phyloP scores from a whole-genome alignment of 2,888 invertebrate species.

The Elysia crispata region DNA sequence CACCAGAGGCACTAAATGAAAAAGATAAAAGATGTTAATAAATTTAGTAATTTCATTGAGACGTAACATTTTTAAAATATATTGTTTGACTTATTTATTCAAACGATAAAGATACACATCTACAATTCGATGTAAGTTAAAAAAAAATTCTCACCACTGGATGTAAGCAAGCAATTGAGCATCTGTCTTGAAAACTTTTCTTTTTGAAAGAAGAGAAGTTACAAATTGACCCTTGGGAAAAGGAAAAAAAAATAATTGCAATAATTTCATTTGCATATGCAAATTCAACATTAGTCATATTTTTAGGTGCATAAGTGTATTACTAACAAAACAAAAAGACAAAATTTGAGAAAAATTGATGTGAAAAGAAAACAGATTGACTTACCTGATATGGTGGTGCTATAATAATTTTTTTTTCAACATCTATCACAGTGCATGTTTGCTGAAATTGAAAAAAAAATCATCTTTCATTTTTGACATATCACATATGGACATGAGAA shows the following conservation, averaged over 20 bases:
- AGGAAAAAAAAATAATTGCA: slow-evolving; percentile 17
- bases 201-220: slow-evolving; percentile 58
- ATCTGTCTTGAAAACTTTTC: slow-evolving; percentile 64
- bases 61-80: too few relatives aligned
- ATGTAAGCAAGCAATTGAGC: slow-evolving; percentile 63
- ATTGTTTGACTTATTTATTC: too few relatives aligned
- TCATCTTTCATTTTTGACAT: too few relatives aligned
- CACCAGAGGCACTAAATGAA: too few relatives aligned
- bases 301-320: background rate
- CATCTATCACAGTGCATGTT: slow-evolving; percentile 69
- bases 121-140: too few relatives aligned
- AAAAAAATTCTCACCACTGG: slow-evolving; percentile 64
- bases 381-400: slow-evolving; percentile 71
- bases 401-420: slow-evolving; percentile 64
- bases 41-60: too few relatives aligned
- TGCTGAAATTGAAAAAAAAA: slow-evolving; percentile 54
- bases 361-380: background rate
- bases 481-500: too few relatives aligned
- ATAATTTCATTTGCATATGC: too few relatives aligned
- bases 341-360: background rate
- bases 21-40: too few relatives aligned
- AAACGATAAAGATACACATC: too few relatives aligned
- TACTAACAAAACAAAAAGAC: background rate
- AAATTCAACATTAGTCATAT: too few relatives aligned
- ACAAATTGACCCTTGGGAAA: slow-evolving; percentile 60